Conservation (phyloP, 2,797 vertebrate genomes). For the Sebastolobus alascanus region DNA sequence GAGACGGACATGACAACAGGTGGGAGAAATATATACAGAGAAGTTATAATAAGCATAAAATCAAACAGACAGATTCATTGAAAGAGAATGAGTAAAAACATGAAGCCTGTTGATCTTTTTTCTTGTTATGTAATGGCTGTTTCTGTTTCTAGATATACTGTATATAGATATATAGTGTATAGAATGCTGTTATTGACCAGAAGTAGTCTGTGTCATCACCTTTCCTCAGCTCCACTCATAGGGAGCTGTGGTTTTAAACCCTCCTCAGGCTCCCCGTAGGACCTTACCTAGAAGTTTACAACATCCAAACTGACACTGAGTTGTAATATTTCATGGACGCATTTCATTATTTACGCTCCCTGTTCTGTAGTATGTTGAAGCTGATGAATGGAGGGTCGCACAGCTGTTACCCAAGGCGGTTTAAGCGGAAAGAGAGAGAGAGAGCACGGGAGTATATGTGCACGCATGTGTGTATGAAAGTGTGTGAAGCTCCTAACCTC, state of each 20-base stretch:
- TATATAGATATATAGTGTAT: neutral
- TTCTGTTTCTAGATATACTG: neutral
- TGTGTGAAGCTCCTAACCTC: slow-evolving; percentile 59
- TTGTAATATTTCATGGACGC: slow-evolving; percentile 66
- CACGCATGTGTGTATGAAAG: slow-evolving; percentile 22
- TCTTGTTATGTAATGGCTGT: neutral
- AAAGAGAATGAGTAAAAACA: neutral
- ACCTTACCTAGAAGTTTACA: slow-evolving; percentile 39
- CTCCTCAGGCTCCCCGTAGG: neutral
- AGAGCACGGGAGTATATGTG: slow-evolving; percentile 10
- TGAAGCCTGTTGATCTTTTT: neutral
- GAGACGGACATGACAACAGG: slow-evolving; percentile 26
- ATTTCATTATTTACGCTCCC: slow-evolving; percentile 66
- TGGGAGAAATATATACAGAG: neutral
- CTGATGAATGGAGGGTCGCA: slow-evolving; percentile 35
- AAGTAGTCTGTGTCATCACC: neutral
- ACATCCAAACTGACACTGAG: slow-evolving; percentile 60
- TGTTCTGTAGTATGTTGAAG: slow-evolving; percentile 37
- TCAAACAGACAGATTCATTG: neutral
- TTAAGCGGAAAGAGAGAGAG: slow-evolving; percentile 19
- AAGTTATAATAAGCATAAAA: neutral
- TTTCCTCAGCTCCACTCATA: slow-evolving; percentile 7
- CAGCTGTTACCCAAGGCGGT: slow-evolving; percentile 45
- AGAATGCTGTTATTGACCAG: neutral
- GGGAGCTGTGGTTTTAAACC: slow-evolving; percentile 26